Base-by-base conservation (phyloP, 2,113 vertebrate species). In the Antigone vipio region DNA sequence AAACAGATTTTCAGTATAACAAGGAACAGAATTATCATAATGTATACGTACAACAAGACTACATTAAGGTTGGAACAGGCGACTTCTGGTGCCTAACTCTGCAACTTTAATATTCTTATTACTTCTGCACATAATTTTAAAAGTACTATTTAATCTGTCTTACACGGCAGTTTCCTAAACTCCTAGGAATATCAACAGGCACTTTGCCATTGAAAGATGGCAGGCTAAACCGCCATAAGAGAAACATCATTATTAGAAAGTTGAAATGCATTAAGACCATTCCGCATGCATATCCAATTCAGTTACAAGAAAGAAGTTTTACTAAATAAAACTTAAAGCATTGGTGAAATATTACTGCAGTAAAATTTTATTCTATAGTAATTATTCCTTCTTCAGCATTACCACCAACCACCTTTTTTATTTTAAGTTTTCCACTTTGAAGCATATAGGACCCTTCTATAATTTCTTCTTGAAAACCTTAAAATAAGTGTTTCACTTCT, bases 1-100 rank as follows among this genome's bases (percentile, higher is more conserved):
- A 96, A 95, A 97, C 95, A 97, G 96, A 97, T 94, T 96, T 95
- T 88, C 96, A 94, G 91, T 95, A 90, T 96, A 95, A 96, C 96
- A 95, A 92, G 96, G 92, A 95, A 86, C 95, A 95, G 86, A 92
- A 97, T 94, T 95, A 96, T 92, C 96, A 97, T 96, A 97, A 97
- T 92, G 95, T 93, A 97, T 95, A 97, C 0, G 77, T 91, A 97
- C 96, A 96, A 93, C 95, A 96, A 94, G 92, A 93, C 96, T 89
- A 93, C 94, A 95, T 96, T 96, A 93, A 97, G 86, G 91, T 93
- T 95, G 92, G 80, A 96, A 95, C 80, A 92, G 74, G 69, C 88
- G 96, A 91, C 83, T 97, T 96, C 67, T 95, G 86, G 49, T 93
- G 90, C 84, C 69, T 93, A 94, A 91, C 91, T 95, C 77, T 5